phyloP scores from a whole-genome alignment of 2,113 vertebrate genomes.

The Setophaga coronata region DNA sequence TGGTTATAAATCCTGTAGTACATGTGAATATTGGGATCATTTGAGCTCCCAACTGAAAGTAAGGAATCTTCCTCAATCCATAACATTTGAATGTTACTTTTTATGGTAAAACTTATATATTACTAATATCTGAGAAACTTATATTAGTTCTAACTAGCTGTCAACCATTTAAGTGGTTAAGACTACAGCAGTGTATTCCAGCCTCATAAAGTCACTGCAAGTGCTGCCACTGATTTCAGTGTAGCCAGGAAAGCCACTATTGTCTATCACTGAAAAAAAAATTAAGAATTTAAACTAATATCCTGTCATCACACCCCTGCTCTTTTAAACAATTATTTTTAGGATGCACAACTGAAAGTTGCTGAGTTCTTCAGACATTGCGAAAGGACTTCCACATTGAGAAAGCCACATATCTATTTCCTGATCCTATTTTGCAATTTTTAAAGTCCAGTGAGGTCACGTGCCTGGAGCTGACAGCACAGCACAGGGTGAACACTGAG shows the following conservation, averaged over 20 bases:
- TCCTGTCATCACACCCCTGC: background rate
- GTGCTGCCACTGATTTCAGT: background rate
- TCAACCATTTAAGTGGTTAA: background rate
- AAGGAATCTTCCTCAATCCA: background rate
- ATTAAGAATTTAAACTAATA: background rate
- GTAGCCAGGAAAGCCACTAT: background rate
- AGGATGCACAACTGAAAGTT: background rate
- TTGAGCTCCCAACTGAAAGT: background rate
- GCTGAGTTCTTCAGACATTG: background rate
- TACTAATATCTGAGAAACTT: background rate
- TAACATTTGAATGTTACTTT: background rate
- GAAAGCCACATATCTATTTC: conserved; percentile 13
- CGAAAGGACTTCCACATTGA: background rate
- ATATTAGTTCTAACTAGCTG: background rate
- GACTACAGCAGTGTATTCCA: background rate
- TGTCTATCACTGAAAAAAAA: background rate
- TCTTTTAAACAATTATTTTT: background rate
- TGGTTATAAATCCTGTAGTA: background rate
- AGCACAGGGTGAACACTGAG: background rate
- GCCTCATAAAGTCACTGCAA: background rate
- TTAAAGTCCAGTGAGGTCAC: background rate
- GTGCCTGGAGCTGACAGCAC: background rate
- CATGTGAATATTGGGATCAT: background rate
- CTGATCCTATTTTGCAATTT: background rate
- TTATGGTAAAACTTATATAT: background rate